Conservation (phyloP, 2,888 invertebrate genomes). For the Oxycera nigricornis region DNA sequence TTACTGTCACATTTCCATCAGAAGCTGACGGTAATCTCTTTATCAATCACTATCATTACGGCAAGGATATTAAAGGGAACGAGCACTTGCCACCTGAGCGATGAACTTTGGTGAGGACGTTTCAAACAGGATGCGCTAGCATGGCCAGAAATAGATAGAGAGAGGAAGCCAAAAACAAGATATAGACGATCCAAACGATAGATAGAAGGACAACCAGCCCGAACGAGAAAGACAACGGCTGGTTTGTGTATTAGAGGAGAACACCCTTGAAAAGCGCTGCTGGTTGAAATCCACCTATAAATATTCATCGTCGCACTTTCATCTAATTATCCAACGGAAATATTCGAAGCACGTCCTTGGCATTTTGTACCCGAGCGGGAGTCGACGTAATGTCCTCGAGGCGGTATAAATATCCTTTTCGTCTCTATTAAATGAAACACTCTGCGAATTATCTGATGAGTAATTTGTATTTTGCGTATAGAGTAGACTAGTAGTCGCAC, state of each 20-base stretch:
- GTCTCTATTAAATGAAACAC: conserved; percentile 41
- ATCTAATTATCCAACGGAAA: conserved; percentile 41
- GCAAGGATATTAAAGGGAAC: not conserved
- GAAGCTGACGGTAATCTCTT: conserved; percentile 32
- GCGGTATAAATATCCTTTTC: conserved; percentile 40
- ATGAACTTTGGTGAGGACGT: conserved; percentile 12
- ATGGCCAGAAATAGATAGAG: no score
- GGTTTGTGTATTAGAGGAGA: not conserved
- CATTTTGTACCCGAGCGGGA: conserved; percentile 19
- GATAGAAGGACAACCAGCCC: not conserved
- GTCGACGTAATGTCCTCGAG: conserved; percentile 35
- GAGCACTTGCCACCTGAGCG: conserved; percentile 1
- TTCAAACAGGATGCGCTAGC: not conserved
- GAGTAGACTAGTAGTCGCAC: no score
- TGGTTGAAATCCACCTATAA: conserved; percentile 37
- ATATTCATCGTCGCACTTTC: conserved; percentile 40
- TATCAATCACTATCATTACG: conserved; percentile 28
- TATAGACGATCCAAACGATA: not conserved
- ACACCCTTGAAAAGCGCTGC: conserved; percentile 18
- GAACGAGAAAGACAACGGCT: not conserved
- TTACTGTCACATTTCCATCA: conserved; percentile 37
- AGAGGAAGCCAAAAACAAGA: not conserved
- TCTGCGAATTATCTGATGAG: conserved; percentile 36
- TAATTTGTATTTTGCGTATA: conserved; percentile 22
- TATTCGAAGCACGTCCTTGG: conserved; percentile 38